Base-by-base conservation (phyloP, 2,113 vertebrate genomes). In the Sarotherodon lohbergeri region DNA sequence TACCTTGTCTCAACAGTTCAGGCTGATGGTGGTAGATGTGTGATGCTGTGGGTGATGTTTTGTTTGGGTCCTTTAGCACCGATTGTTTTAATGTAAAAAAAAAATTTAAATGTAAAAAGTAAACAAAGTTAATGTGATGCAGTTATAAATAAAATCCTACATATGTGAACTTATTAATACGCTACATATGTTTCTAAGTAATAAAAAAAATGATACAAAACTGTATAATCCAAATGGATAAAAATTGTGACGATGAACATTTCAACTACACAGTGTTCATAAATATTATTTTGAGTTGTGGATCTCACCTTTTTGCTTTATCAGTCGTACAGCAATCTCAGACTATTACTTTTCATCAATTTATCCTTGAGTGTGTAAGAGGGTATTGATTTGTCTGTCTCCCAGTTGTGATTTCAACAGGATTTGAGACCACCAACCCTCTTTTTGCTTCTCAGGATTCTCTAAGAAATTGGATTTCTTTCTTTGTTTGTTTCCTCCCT, bases 301-400 rank as follows among this genome's bases (percentile, higher is more conserved):
- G 73, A 78, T 13, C 24, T 78, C 82, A 34, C 39, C 63, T 46
- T 55, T 66, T 10, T 56, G 22, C 82, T 86, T 78, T 68, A 81
- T 90, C 78, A 73, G 66, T 10, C 1, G 4, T 5, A 24, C 78
- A 55, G 54, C 56, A 59, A 83, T 52, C 81, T 56, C 63, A 32
- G 78, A 46, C 79, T 78, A 48, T 82, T 86, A 82, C 85, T 68
- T 86, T 55, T 57, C 76, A 88, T 89, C 81, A 84, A 55, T 86
- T 68, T 3, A 27, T 73, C 57, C 13, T 71, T 22, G 57, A 80
- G 41, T 27, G 68, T 85, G 81, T 56, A 61, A 87, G 24, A 24
- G 68, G 73, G 83, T 91, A 91, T 90, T 66, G 90, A 91, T 93
- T 94, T 84, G 92, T 89, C 88, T 32, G 16, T 29, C 90, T 86